These are phyloP conservation scores for Molossus alvarezi DNA, from an alignment of 2,797 vertebrate genomes.

Conservation along the genomic window DNA sequence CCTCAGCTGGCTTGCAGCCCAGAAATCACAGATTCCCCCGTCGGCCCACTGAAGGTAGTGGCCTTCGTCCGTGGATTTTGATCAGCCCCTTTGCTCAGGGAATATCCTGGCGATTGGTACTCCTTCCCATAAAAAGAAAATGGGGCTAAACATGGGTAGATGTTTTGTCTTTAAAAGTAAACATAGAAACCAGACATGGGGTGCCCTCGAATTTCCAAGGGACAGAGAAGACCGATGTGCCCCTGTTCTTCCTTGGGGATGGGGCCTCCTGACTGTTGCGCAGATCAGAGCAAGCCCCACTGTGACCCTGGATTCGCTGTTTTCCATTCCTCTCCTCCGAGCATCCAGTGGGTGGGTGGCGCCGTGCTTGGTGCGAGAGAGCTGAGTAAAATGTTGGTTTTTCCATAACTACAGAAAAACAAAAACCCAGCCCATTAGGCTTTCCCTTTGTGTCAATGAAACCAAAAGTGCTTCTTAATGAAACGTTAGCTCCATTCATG, in stretches of 20 bases:
- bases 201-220: not conserved
- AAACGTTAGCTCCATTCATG: not conserved
- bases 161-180: slow-evolving; percentile 62
- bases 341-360: not conserved
- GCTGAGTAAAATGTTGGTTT: slow-evolving; percentile 32
- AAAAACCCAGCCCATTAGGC: slow-evolving; percentile 55
- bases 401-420: not conserved
- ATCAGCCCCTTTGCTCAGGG: slow-evolving; percentile 71
- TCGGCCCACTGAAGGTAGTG: not conserved
- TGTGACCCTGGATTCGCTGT: slow-evolving; percentile 2
- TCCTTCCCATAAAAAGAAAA: slow-evolving; percentile 34
- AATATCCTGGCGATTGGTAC: slow-evolving; percentile 62
- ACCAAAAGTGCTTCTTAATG: slow-evolving; percentile 74
- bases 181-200: not conserved
- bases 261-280: not conserved
- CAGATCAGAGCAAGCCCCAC: not conserved
- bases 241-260: not conserved
- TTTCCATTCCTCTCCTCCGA: not conserved
- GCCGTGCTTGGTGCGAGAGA: not conserved
- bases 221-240: not conserved
- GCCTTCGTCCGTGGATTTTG: slow-evolving; percentile 63
- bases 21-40: slow-evolving; percentile 20
- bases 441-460: slow-evolving; percentile 53
- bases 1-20: slow-evolving; percentile 65
- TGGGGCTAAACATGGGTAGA: not conserved